phyloP scores from a whole-genome alignment of 2,113 vertebrate species.

The Triplophysa tibetana region DNA sequence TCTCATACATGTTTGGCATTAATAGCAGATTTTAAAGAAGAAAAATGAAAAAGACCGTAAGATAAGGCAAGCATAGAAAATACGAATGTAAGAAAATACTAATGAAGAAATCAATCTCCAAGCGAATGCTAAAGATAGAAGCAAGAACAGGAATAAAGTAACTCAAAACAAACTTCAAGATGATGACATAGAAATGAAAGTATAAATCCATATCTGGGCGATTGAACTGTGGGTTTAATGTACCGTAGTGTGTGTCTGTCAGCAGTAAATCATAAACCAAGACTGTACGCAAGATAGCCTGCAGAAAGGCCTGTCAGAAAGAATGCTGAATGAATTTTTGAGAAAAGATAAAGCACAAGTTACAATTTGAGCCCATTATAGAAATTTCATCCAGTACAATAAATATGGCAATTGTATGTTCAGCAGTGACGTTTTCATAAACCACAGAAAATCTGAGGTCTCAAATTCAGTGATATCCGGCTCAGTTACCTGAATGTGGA shows the following conservation, averaged over 20 bases:
- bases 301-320: constrained; percentile 10
- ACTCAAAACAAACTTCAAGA: background rate
- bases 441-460: background rate
- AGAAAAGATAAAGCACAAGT: constrained; percentile 32
- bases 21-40: constrained; percentile 6
- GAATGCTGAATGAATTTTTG: constrained; percentile 39
- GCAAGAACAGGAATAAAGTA: background rate
- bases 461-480: background rate
- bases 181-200: background rate
- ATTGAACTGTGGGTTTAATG: constrained; percentile 23
- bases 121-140: background rate
- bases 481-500: background rate
- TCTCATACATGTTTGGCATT: background rate
- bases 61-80: background rate
- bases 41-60: background rate
- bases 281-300: constrained; percentile 4
- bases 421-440: background rate
- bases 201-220: constrained; percentile 6
- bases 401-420: constrained; percentile 22
- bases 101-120: constrained; percentile 2
- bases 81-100: background rate
- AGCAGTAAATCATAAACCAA: constrained; percentile 31
- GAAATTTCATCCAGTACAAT: constrained; percentile 72
- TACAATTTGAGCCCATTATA: constrained; percentile 75
- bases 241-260: constrained; percentile 1